These are phyloP conservation scores for Carassius carassius DNA, from an alignment of 2,113 vertebrate species.

Conservation along the genomic window DNA sequence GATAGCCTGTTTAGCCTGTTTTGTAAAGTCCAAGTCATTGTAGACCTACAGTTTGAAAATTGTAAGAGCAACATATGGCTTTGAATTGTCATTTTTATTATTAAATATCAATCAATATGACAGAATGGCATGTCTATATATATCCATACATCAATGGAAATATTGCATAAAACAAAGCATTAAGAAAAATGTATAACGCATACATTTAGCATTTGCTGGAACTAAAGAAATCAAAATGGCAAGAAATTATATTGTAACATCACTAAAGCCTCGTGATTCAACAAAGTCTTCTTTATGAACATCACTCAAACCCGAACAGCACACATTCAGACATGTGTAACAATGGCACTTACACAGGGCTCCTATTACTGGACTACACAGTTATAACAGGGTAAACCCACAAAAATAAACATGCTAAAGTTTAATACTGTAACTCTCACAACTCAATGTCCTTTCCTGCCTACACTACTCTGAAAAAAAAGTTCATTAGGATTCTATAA, in stretches of 20 bases:
- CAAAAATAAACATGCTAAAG: background rate
- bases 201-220: background rate
- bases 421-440: too few relatives aligned
- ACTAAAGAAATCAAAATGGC: background rate
- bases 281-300: background rate
- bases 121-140: too few relatives aligned
- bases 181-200: too few relatives aligned
- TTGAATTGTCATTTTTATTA: too few relatives aligned
- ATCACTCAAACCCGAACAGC: background rate
- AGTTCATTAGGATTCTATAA: too few relatives aligned
- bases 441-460: too few relatives aligned
- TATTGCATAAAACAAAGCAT: too few relatives aligned
- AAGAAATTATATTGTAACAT: background rate
- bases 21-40: background rate
- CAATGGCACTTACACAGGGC: background rate
- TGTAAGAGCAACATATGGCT: too few relatives aligned
- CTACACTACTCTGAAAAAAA: too few relatives aligned
- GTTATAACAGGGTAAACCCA: background rate
- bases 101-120: too few relatives aligned
- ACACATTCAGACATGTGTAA: background rate
- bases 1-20: background rate
- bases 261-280: too few relatives aligned
- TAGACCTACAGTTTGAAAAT: background rate
- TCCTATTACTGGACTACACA: background rate
- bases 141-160: too few relatives aligned